Evolutionary conservation across 2,888 invertebrate species (phyloP).

Genomic region (Pseudococcus jackbeardsleyi): DNA sequence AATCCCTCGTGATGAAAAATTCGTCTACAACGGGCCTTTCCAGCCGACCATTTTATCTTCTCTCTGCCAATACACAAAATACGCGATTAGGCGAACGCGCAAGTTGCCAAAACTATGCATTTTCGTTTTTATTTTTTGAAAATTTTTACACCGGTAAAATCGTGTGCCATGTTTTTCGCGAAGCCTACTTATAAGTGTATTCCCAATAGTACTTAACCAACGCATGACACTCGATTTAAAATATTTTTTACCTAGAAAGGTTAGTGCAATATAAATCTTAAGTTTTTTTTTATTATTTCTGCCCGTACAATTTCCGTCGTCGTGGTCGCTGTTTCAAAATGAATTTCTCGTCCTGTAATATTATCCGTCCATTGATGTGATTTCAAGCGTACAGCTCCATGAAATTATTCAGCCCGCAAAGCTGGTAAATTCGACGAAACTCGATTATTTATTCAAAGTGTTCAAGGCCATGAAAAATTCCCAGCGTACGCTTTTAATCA

Average conservation of each 20-base stretch:
- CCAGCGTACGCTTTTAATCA: constrained; percentile 42
- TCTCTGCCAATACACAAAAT: background rate
- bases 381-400: constrained; percentile 31
- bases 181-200: constrained; percentile 15
- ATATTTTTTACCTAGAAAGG: constrained; percentile 41
- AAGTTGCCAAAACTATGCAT: constrained; percentile 37
- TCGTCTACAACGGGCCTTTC: background rate
- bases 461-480: background rate
- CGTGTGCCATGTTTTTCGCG: constrained; percentile 33
- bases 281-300: constrained; percentile 1
- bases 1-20: background rate
- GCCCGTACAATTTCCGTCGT: constrained; percentile 22
- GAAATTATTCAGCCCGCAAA: background rate
- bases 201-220: constrained; percentile 11
- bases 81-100: constrained; percentile 37
- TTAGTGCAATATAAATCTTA: constrained; percentile 51
- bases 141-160: constrained; percentile 13
- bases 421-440: background rate
- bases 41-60: background rate
- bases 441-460: background rate
- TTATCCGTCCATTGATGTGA: constrained; percentile 45
- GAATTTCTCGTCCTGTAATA: constrained; percentile 26
- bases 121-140: background rate
- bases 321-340: constrained; percentile 22
- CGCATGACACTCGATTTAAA: constrained; percentile 38